These are phyloP conservation scores for Drosophila rellima DNA, from an alignment of 2,888 invertebrate genomes.

Conservation along the genomic window DNA sequence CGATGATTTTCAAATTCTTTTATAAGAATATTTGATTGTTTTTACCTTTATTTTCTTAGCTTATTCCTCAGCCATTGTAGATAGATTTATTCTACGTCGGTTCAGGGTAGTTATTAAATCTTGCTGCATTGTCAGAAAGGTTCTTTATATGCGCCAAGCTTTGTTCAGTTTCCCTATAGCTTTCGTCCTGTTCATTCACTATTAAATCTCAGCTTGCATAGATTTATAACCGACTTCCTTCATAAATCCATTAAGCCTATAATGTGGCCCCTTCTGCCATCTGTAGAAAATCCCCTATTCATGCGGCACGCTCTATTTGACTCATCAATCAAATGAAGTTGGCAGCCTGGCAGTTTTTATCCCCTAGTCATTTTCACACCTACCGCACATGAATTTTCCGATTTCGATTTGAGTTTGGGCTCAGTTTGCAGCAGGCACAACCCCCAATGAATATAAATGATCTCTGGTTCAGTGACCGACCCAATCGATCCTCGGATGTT, in stretches of 20 bases:
- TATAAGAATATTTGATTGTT: slow-evolving; percentile 5
- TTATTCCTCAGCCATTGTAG: not conserved
- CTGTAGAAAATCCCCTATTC: slow-evolving; percentile 65
- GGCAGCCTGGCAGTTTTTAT: slow-evolving; percentile 51
- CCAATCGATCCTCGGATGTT: slow-evolving; percentile 55
- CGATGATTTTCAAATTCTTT: slow-evolving; percentile 38
- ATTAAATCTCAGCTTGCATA: slow-evolving; percentile 44
- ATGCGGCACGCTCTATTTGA: slow-evolving; percentile 74
- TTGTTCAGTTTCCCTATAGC: slow-evolving; percentile 10
- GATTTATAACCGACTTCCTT: slow-evolving; percentile 60
- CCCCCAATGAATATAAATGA: slow-evolving; percentile 69
- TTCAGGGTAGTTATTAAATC: slow-evolving; percentile 6
- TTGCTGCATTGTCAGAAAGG: not conserved
- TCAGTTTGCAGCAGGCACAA: slow-evolving; percentile 9
- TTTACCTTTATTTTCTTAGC: not conserved
- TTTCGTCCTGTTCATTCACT: slow-evolving; percentile 32
- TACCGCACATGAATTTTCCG: slow-evolving; percentile 41
- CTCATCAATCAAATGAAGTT: slow-evolving; percentile 68
- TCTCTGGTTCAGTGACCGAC: slow-evolving; percentile 58
- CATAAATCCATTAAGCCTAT: slow-evolving; percentile 61
- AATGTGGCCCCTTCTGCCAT: slow-evolving; percentile 26
- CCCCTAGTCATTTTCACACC: slow-evolving; percentile 71
- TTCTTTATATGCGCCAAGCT: slow-evolving; percentile 4
- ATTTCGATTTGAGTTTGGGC: slow-evolving; percentile 8
- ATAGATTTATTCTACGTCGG: not conserved